Percentiles rank a stretch among this genome's conserved stretches.
These are phyloP conservation scores for Pollenia griseotomentosa DNA, from an alignment of 2,888 invertebrate genomes.

Conservation along the genomic window DNA sequence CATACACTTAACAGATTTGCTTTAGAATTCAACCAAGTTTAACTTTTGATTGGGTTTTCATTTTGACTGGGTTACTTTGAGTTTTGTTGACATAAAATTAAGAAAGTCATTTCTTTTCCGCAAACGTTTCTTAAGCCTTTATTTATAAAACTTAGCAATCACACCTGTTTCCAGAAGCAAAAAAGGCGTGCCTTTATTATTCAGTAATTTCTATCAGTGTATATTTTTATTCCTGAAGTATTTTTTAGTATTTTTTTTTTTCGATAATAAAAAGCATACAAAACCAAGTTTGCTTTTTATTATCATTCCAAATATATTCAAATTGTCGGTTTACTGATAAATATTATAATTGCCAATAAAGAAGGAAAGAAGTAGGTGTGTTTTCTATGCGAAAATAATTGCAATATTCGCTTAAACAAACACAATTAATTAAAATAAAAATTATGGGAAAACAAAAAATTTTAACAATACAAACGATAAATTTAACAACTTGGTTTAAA, in stretches of 20 bases:
- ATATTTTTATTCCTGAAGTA: background rate
- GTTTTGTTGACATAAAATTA: too few relatives aligned
- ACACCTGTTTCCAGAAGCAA: too few relatives aligned
- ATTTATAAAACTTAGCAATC: too few relatives aligned
- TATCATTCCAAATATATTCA: background rate
- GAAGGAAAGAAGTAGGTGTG: conserved; percentile 8
- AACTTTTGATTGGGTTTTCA: too few relatives aligned
- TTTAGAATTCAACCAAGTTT: too few relatives aligned
- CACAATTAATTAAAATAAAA: conserved; percentile 31
- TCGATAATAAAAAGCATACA: too few relatives aligned
- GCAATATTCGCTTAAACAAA: conserved; percentile 29
- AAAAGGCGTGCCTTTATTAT: too few relatives aligned
- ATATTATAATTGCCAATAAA: conserved; percentile 22
- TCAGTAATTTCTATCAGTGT: background rate
- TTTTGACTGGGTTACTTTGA: too few relatives aligned
- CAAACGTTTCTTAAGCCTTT: too few relatives aligned
- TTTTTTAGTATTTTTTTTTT: too few relatives aligned
- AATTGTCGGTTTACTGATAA: conserved; percentile 9
- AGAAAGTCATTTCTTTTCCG: too few relatives aligned
- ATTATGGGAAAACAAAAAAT: background rate
- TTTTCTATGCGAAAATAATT: background rate
- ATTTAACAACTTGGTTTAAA: background rate
- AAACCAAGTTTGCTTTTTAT: too few relatives aligned
- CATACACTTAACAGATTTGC: background rate
- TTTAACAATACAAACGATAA: background rate